phyloP scores from a whole-genome alignment of 2,113 vertebrate species.

The Poeciliopsis retropinna region DNA sequence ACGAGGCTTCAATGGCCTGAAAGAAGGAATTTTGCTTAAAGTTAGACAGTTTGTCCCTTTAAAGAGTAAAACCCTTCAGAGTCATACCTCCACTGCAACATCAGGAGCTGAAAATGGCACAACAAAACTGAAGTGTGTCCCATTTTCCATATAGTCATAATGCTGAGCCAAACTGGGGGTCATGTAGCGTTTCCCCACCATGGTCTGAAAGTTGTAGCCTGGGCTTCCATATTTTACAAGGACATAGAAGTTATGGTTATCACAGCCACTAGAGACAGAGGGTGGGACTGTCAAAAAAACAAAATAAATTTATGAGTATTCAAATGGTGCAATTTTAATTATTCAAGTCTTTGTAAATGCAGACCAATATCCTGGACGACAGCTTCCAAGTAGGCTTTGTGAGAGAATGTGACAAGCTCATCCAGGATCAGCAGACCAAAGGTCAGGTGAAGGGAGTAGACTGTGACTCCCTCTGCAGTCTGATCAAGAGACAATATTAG shows the following conservation, averaged over 20 bases:
- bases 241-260: slow-evolving; percentile 58
- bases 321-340: not conserved
- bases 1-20: slow-evolving; percentile 51
- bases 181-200: slow-evolving; percentile 53
- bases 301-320: not conserved
- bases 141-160: slow-evolving; percentile 56
- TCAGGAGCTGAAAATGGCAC: slow-evolving; percentile 55
- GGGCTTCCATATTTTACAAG: slow-evolving; percentile 57
- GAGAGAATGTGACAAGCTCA: slow-evolving; percentile 50
- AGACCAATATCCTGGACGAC: slow-evolving; percentile 47
- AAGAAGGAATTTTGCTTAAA: too few relatives aligned
- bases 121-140: slow-evolving; percentile 62
- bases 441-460: slow-evolving; percentile 59
- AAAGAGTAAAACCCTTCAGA: too few relatives aligned
- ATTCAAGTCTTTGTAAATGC: not conserved
- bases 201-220: slow-evolving; percentile 46
- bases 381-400: slow-evolving; percentile 47
- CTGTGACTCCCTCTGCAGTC: not conserved
- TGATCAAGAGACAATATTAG: slow-evolving; percentile 19
- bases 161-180: slow-evolving; percentile 48
- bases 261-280: slow-evolving; percentile 55
- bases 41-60: too few relatives aligned
- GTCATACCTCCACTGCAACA: slow-evolving; percentile 59
- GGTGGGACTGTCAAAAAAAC: slow-evolving; percentile 45
- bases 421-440: slow-evolving; percentile 67